Evolutionary conservation across 2,888 invertebrate genomes (phyloP).

Genomic region (Elysia crispata): DNA sequence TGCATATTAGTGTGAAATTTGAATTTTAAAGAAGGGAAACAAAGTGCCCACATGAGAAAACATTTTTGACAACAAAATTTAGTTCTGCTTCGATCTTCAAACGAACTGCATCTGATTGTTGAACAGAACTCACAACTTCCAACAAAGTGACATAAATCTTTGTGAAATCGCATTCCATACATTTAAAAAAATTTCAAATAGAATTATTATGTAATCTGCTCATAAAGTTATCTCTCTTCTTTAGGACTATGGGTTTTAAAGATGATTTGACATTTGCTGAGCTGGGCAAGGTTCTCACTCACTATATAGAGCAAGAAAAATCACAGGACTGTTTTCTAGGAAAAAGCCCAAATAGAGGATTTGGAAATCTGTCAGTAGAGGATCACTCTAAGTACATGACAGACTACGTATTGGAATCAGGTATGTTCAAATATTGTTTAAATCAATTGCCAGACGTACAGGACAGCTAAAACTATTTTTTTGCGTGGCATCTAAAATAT

Average conservation of each 20-base stretch:
- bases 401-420: neutral
- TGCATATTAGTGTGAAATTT: no score
- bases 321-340: neutral
- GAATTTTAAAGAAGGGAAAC: no score
- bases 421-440: neutral
- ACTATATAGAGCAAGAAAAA: conserved; percentile 47
- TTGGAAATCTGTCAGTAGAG: neutral
- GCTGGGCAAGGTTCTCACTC: conserved; percentile 54
- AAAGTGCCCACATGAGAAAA: no score
- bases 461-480: neutral
- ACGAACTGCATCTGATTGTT: no score
- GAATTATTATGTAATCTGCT: no score
- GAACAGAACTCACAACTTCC: no score
- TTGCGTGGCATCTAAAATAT: neutral
- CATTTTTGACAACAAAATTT: no score
- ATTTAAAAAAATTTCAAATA: no score
- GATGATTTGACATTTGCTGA: conserved; percentile 55
- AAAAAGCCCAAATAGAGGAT: neutral
- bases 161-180: no score
- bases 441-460: no score
- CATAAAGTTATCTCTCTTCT: conserved; percentile 27
- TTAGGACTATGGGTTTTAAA: conserved; percentile 43
- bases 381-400: conserved; percentile 24
- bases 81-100: no score
- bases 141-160: no score